Evolutionary conservation across 2,797 vertebrate genomes (phyloP).

Genomic region (Dendrocincla tyrannina): DNA sequence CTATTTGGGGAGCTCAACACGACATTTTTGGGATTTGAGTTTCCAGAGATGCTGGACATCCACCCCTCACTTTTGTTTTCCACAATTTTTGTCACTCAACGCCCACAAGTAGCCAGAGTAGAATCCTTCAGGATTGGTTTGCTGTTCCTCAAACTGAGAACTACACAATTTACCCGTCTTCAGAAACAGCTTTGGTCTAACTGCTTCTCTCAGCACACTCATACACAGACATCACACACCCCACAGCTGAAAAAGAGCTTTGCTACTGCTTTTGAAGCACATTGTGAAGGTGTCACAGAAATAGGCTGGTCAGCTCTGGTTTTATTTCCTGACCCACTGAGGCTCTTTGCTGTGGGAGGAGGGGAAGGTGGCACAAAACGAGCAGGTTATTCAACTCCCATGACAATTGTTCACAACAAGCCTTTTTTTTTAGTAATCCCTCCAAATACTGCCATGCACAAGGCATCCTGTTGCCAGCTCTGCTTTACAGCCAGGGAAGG

Average conservation of each 20-base stretch:
- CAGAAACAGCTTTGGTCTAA: not conserved
- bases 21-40: not conserved
- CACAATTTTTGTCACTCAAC: not conserved
- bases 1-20: not conserved
- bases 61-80: not conserved
- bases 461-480: not conserved
- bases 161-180: not conserved
- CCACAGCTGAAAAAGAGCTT: not conserved
- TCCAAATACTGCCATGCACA: accelerated
- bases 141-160: not conserved
- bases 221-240: not conserved
- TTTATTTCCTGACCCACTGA: not conserved
- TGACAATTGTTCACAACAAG: not conserved
- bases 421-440: not conserved
- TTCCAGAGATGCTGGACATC: not conserved
- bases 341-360: not conserved
- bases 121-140: not conserved
- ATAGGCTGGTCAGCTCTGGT: not conserved
- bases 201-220: not conserved
- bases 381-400: accelerated
- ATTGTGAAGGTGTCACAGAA: not conserved
- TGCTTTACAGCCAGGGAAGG: not conserved
- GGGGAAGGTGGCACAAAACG: not conserved
- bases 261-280: accelerated
- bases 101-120: not conserved